Conservation (phyloP, 2,797 vertebrate species). For the Kryptopterus vitreolus region DNA sequence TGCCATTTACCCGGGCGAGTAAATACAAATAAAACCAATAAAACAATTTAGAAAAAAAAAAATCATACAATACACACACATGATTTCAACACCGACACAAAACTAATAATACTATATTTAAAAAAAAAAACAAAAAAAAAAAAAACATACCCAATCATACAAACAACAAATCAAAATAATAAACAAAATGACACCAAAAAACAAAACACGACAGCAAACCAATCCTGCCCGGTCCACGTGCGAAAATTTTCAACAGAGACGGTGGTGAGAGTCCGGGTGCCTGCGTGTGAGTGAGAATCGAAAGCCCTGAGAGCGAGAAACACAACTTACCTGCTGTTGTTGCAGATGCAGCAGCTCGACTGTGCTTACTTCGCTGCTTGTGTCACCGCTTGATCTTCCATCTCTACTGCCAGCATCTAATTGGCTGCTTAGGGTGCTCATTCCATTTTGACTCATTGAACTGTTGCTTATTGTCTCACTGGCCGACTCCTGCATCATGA, state of each 20-base stretch:
- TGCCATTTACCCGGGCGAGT: conserved; percentile 19
- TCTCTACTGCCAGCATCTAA: conserved; percentile 99
- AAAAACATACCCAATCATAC: conserved; percentile 35
- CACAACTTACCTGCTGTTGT: conserved; percentile 99
- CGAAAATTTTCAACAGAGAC: conserved; percentile 52
- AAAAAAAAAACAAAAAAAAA: conserved; percentile 7
- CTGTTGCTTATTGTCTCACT: conserved; percentile 99
- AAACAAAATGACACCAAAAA: conserved; percentile 31
- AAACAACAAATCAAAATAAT: conserved; percentile 42
- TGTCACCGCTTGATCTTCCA: conserved; percentile 99
- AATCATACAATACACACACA: not conserved
- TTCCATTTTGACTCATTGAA: conserved; percentile 99
- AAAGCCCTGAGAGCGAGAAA: conserved; percentile 71
- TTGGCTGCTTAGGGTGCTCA: conserved; percentile 99
- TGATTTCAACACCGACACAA: not conserved
- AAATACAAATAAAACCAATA: conserved; percentile 33
- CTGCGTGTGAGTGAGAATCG: conserved; percentile 31
- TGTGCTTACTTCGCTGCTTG: conserved; percentile 98
- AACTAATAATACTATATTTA: no score
- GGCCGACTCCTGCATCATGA: conserved; percentile 99
- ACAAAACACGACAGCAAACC: conserved; percentile 8
- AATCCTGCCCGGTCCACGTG: conserved; percentile 51
- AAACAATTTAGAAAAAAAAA: no score
- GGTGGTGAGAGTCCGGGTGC: conserved; percentile 53
- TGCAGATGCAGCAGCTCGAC: conserved; percentile 99